These are phyloP conservation scores for Hydriomena furcata DNA, from an alignment of 2,888 invertebrate genomes.

Conservation along the genomic window DNA sequence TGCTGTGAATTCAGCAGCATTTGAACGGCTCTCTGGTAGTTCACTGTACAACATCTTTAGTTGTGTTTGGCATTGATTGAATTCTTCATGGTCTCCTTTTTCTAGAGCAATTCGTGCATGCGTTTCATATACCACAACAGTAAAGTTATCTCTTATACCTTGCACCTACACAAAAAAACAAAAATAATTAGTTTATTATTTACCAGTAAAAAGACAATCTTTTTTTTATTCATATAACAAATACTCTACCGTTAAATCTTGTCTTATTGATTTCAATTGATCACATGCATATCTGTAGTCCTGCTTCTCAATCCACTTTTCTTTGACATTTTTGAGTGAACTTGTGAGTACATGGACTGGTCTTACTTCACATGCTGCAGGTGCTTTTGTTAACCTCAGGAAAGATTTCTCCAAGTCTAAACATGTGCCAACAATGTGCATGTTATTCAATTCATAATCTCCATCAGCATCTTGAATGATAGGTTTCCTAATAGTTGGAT, in stretches of 20 bases:
- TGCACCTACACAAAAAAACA: constrained; percentile 89
- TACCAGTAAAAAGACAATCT: too few species aligned
- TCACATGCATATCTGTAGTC: constrained; percentile 99
- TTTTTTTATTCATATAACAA: not conserved
- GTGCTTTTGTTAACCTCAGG: constrained; percentile 97
- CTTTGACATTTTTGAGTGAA: constrained; percentile 95
- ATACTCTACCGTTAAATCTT: constrained; percentile 96
- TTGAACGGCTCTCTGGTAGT: constrained; percentile 85
- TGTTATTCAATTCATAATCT: constrained; percentile 92
- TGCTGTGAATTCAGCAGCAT: constrained; percentile 96
- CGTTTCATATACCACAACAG: constrained; percentile 99
- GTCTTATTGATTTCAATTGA: constrained; percentile 98
- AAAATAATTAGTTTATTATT: too few species aligned
- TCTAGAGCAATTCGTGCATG: constrained; percentile 99
- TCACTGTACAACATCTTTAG: constrained; percentile 96
- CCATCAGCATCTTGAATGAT: constrained; percentile 85
- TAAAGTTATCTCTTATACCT: constrained; percentile 96
- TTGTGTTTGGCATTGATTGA: constrained; percentile 99
- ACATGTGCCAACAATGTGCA: constrained; percentile 97
- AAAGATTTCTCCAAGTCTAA: constrained; percentile 97
- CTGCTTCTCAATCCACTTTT: constrained; percentile 93
- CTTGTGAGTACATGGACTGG: constrained; percentile 93
- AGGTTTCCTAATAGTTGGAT: constrained; percentile 57
- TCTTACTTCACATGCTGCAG: constrained; percentile 95
- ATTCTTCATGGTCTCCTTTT: constrained; percentile 99